Evolutionary conservation across 2,113 vertebrate genomes (phyloP).

Genomic region (Gopherus evgoodei): DNA sequence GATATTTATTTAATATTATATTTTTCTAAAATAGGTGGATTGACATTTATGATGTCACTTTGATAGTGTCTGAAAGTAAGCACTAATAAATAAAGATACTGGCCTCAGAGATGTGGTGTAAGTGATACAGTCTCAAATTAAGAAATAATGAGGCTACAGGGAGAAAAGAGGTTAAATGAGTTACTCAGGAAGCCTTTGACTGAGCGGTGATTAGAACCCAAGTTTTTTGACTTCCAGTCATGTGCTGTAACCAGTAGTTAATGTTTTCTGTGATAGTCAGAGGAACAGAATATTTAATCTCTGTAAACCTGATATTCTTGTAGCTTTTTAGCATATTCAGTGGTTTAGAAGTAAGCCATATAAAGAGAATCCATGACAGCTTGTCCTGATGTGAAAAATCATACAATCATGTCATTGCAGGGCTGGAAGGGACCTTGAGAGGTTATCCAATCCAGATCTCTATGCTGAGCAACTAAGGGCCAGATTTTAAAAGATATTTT

Average conservation of each 20-base stretch:
- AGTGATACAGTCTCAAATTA: not conserved
- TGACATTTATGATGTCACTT: not conserved
- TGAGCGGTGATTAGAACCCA: not conserved
- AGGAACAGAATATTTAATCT: not conserved
- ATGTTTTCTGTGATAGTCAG: not conserved
- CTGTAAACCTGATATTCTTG: not conserved
- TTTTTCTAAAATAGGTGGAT: not conserved
- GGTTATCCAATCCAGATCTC: not conserved
- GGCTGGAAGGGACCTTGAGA: not conserved
- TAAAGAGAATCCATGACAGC: not conserved
- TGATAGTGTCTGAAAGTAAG: not conserved
- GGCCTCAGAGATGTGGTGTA: not conserved
- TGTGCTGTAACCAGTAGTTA: not conserved
- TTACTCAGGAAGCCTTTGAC: not conserved
- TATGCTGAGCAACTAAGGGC: not conserved
- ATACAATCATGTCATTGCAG: not conserved
- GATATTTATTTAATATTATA: not conserved
- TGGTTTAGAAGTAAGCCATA: not conserved
- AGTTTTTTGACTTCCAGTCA: not conserved
- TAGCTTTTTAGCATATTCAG: not conserved
- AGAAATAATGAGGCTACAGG: not conserved
- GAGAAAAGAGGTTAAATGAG: conserved; percentile 11
- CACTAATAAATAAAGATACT: accelerated
- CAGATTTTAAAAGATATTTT: not conserved
- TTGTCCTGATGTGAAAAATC: not conserved